Evolutionary conservation across 2,888 invertebrate species (phyloP).

Genomic region (Flexamia atlantica): DNA sequence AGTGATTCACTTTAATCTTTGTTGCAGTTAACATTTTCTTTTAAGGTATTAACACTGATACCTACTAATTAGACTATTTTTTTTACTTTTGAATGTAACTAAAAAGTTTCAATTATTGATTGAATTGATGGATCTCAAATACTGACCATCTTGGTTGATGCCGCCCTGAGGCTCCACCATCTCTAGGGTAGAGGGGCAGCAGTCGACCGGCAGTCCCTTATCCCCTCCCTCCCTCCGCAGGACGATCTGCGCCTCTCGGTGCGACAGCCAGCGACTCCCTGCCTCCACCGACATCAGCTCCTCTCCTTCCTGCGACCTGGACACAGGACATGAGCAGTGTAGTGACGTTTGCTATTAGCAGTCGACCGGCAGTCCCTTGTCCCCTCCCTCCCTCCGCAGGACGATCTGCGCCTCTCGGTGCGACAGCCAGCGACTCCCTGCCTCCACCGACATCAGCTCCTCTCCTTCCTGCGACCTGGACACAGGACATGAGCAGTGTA

Average conservation of each 20-base stretch:
- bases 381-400: slow-evolving; percentile 78
- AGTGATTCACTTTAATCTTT: too few relatives aligned
- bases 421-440: slow-evolving; percentile 75
- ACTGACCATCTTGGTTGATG: slow-evolving; percentile 80
- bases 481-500: neutral
- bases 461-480: slow-evolving; percentile 68
- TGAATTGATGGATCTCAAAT: too few relatives aligned
- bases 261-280: slow-evolving; percentile 76
- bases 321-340: neutral
- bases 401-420: slow-evolving; percentile 82
- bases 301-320: slow-evolving; percentile 68
- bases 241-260: slow-evolving; percentile 81
- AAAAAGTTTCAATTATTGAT: too few relatives aligned
- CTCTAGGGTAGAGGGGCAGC: slow-evolving; percentile 89
- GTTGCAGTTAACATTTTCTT: too few relatives aligned
- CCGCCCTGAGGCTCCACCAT: slow-evolving; percentile 89
- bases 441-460: slow-evolving; percentile 65
- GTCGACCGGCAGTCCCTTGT: slow-evolving; percentile 78
- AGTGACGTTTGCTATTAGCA: too few relatives aligned
- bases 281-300: slow-evolving; percentile 66
- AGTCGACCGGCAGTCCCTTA: slow-evolving; percentile 80
- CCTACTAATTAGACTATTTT: too few relatives aligned
- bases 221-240: slow-evolving; percentile 78
- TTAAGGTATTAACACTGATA: too few relatives aligned
- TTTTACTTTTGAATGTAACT: too few relatives aligned